A percentile compares a stretch with the other conserved stretches of the same genome.
Conservation (phyloP, 1,140 invertebrate species). For the Drosophila sp. region DNA sequence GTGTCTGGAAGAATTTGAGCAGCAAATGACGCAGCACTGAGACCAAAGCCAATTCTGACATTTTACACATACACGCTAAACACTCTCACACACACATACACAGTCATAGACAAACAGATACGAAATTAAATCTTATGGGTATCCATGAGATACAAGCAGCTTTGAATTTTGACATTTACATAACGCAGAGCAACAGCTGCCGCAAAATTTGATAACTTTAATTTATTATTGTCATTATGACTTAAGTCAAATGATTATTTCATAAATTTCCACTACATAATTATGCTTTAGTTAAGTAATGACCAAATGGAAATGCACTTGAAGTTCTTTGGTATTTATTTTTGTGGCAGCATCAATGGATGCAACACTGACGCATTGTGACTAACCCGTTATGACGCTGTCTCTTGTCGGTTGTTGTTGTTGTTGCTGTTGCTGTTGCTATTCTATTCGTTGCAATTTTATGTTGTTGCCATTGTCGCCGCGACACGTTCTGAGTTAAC, state of each 20-base stretch:
- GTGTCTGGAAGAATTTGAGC: constrained; percentile 70
- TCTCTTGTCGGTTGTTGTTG: constrained; percentile 32
- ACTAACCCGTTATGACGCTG: constrained; percentile 59
- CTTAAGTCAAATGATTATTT: no score
- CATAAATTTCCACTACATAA: no score
- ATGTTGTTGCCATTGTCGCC: constrained; percentile 64
- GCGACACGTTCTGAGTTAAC: constrained; percentile 77
- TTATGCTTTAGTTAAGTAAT: constrained; percentile 3
- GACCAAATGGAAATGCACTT: neutral
- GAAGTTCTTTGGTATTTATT: neutral
- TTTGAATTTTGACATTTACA: constrained; percentile 70
- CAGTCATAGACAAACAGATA: constrained; percentile 2
- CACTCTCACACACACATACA: constrained; percentile 30
- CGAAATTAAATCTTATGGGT: constrained; percentile 60
- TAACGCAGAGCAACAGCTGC: constrained; percentile 71
- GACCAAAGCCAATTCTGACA: constrained; percentile 65
- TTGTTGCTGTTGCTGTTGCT: constrained; percentile 41
- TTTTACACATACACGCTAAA: constrained; percentile 41
- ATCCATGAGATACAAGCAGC: constrained; percentile 63
- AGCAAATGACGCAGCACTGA: constrained; percentile 70
- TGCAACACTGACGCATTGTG: constrained; percentile 56
- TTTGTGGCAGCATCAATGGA: constrained; percentile 9
- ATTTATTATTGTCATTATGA: constrained; percentile 8
- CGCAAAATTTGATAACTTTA: constrained; percentile 1
- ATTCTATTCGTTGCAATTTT: constrained; percentile 68